These are phyloP conservation scores for Epinephelus awoara DNA, from an alignment of 2,797 vertebrate species.

Conservation along the genomic window DNA sequence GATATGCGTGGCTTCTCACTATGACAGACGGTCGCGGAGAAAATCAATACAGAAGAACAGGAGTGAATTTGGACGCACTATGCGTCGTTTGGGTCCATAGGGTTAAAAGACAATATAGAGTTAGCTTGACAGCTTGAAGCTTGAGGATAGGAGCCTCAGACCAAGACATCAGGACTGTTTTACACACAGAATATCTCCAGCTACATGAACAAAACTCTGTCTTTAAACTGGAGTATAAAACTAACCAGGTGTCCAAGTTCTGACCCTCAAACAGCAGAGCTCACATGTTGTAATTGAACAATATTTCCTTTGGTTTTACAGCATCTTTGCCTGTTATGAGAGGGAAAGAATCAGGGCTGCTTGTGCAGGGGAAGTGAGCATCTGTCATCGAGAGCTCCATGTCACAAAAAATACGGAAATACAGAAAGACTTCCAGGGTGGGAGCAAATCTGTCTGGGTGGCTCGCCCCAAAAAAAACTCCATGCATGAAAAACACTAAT, in stretches of 20 bases:
- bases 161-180: not conserved
- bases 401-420: not conserved
- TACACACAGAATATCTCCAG: not conserved
- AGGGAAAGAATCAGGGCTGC: not conserved
- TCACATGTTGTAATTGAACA: not conserved
- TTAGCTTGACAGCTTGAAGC: not conserved
- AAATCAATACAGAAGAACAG: too few species aligned
- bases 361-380: not conserved
- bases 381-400: not conserved
- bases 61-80: too few species aligned
- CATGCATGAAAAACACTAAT: slow-evolving; percentile 10
- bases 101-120: too few species aligned
- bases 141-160: not conserved
- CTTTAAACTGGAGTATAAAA: not conserved
- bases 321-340: not conserved
- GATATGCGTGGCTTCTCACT: too few species aligned
- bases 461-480: slow-evolving; percentile 8
- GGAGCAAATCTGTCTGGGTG: slow-evolving; percentile 8
- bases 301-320: not conserved
- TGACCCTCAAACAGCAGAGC: not conserved
- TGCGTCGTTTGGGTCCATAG: too few species aligned
- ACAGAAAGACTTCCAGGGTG: not conserved
- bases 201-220: not conserved
- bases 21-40: too few species aligned
- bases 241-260: not conserved